Evolutionary conservation across 2,113 vertebrate genomes (phyloP), one percentile per base, ranked within the genome.

Genomic region (Nesogale talazaci): DNA sequence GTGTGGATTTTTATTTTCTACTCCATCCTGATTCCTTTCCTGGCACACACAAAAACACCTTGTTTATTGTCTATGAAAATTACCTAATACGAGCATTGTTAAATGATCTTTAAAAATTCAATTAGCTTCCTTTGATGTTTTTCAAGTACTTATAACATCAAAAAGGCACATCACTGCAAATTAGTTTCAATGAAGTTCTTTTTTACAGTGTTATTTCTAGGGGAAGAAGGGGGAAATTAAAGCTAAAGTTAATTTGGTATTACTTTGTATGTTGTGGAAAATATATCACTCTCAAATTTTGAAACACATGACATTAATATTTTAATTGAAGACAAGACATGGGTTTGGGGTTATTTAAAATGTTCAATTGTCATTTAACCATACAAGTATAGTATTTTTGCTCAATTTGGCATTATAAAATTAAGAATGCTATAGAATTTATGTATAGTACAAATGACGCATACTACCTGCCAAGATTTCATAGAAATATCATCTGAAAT

Each of bases 101-200:
- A 95, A 97, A 76, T 57, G 79, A 93, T 93, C 95, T 97, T 97
- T 97, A 97, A 97, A 97, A 98, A 97, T 97, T 97, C 92, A 97
- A 96, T 98, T 98, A 97, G 95, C 81, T 97, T 97, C 97, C 93
- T 93, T 96, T 52, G 14, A 52, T 52, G 46, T 52, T 52, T 12
- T 52, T 52, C 46, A 52, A 52, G 93, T 42, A 22, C 97, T 96
- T 96, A 95, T 90, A 94, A 84, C 94, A 97, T 98, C 95, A 97
- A 97, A 93, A 84, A 98, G 67, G 67, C 93, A 95, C 88, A 97
- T 97, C 96, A 97, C 56, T 96, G 93, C 95, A 96, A 96, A 98
- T 97, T 97, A 97, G 94, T 96, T 97, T 97, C 96, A 95, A 94
- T 93, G 95, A 96, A 96, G 83, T 77, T 94, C 91, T 97, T 95